Conservation (phyloP, 2,113 vertebrate species). For the Hydrochoerus hydrochaeris region DNA sequence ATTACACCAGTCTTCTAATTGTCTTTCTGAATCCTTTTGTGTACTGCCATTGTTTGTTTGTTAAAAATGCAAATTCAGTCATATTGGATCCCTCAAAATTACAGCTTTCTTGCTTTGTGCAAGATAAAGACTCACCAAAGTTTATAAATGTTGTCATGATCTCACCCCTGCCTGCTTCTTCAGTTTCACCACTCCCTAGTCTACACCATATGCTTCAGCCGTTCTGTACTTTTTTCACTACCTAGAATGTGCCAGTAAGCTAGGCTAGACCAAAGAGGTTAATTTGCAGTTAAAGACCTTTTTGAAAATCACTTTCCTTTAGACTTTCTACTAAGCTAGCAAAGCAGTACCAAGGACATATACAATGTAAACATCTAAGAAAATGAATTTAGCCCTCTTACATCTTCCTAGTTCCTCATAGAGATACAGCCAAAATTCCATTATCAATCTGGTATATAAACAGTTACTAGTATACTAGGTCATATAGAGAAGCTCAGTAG, state of each 20-base stretch:
- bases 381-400: not conserved
- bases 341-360: not conserved
- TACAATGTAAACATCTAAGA: not conserved
- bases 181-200: not conserved
- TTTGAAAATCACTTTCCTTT: not conserved
- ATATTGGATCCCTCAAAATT: not conserved
- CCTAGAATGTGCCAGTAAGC: not conserved
- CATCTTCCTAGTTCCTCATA: not conserved
- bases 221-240: not conserved
- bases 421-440: not conserved
- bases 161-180: not conserved
- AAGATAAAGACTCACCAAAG: not conserved
- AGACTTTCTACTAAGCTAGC: not conserved
- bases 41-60: not conserved
- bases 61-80: conserved; percentile 1
- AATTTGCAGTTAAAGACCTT: not conserved
- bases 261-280: not conserved
- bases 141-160: not conserved
- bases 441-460: not conserved
- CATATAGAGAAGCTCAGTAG: not conserved
- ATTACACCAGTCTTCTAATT: not conserved
- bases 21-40: not conserved
- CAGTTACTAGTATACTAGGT: too few relatives aligned
- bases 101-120: not conserved
- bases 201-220: not conserved